Base-by-base conservation (phyloP, 2,797 vertebrate genomes). In the Molothrus aeneus region DNA sequence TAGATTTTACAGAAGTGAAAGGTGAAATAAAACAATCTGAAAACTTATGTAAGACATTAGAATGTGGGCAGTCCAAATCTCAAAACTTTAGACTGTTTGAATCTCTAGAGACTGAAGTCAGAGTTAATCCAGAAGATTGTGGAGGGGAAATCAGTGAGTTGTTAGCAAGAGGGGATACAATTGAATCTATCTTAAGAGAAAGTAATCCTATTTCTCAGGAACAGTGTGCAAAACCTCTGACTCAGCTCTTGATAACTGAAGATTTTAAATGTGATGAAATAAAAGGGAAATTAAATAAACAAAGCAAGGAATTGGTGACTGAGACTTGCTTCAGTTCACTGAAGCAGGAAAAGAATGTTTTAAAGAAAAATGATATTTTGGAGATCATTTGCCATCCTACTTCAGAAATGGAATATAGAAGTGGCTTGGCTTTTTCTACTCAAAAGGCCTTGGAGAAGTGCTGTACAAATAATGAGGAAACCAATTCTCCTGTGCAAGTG, bases 21-120 rank as follows among this genome's bases (percentile, higher is more conserved):
- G 71, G 18, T 70, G 92, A 97, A 93, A 81, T 95, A 78, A 70
- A 83, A 2, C 82, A 93, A 24, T 47, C 83, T 11, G 89, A 93
- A 72, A 61, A 64, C 4, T 7, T 16, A 1, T 13, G 7, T 34
- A 53, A 51, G 53, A 3, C 14, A 2, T 47, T 25, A 10, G 92
- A 96, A 34, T 3, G 2, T 5, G 28, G 6, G 18, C 54, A 79
- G 43, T 80, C 73, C 29, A 48, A 78, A 88, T 54, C 50, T 70
- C 78, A 78, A 38, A 80, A 72, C 25, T 42, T 65, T 0, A 11
- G 45, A 31, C 10, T 18, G 34, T 60, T 79, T 56, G 65, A 73
- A 7, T 43, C 38, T 63, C 51, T 57, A 17, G 66, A 70, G 2
- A 6, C 16, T 31, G 29, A 54, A 29, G 14, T 12, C 9, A 15